Evolutionary conservation across 2,797 vertebrate species (phyloP), one percentile per base, ranked within the genome.

Genomic region (Acomys russatus): DNA sequence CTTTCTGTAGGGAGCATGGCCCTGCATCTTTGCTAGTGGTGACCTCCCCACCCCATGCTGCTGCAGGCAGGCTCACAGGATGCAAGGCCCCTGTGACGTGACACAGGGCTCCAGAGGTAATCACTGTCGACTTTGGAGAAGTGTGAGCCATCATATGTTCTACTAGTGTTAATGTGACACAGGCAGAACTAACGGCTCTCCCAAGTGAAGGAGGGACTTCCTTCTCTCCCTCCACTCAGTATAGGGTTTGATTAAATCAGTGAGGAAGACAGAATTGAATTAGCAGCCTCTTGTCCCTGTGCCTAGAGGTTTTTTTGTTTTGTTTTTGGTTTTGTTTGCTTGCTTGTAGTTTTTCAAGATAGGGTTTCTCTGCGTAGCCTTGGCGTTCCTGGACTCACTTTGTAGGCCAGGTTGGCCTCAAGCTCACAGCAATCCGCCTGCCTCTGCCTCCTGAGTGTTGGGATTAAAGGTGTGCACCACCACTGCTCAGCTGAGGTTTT

Each of bases 121-220:
- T 90, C 95, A 92, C 78, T 18, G 89, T 56, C 96, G 97, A 94
- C 91, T 73, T 73, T 86, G 96, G 79, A 76, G 64, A 63, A 90
- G 74, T 68, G 77, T 84, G 71, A 97, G 64, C 84, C 30, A 3
- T 61, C 3, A 82, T 17, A 56, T 51, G 14, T 70, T 96, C 96
- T 92, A 90, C 51, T 70, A 90, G 79, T 93, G 84, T 96, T 97
- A 80, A 96, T 33, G 23, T 8, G 82, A 97, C 88, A 63, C 33
- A 33, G 11, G 18, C 44, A 54, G 86, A 61, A 66, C 94, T 91
- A 88, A 59, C 4, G 0, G 59, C 86, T 44, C 54, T 64, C 68
- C 17, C 64, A 83, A 80, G 44, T 30, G 54, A 77, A 86, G 77
- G 92, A 61, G 1, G 49, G 28, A 76, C 25, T 54, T 22, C 70